These are phyloP conservation scores for Brenthis hecate DNA, from an alignment of 2,888 invertebrate species.

Conservation along the genomic window DNA sequence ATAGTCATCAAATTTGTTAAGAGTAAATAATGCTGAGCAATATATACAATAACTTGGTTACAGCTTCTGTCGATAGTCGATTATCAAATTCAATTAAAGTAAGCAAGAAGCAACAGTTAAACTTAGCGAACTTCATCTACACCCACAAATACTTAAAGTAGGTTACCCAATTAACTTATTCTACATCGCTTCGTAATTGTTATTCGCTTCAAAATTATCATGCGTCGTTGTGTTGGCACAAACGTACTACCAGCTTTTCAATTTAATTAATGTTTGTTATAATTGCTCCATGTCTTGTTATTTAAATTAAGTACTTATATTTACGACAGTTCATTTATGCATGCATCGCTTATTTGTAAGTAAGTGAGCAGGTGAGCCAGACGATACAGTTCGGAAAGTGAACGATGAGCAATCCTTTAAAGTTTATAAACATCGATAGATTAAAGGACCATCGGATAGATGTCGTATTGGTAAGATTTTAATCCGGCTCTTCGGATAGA, in stretches of 20 bases:
- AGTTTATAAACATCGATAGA: no score
- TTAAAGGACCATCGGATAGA: no score
- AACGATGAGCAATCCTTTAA: no score
- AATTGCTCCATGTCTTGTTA: slow-evolving; percentile 15
- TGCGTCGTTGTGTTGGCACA: slow-evolving; percentile 6
- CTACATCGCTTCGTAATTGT: slow-evolving; percentile 11
- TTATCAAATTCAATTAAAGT: slow-evolving; percentile 16
- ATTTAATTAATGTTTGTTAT: slow-evolving; percentile 17
- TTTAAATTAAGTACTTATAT: slow-evolving; percentile 9
- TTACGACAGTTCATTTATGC: slow-evolving; percentile 59
- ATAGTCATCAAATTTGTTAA: neutral
- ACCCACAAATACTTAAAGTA: slow-evolving; percentile 12
- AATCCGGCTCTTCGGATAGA: no score
- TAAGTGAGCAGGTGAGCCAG: no score
- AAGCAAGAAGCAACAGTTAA: slow-evolving; percentile 17
- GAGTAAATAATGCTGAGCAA: neutral
- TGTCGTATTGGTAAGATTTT: no score
- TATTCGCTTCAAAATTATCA: slow-evolving; percentile 14
- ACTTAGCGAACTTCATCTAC: slow-evolving; percentile 7
- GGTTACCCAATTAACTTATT: slow-evolving; percentile 18
- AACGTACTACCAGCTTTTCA: slow-evolving; percentile 14
- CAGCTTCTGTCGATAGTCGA: slow-evolving; percentile 7
- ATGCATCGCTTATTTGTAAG: slow-evolving; percentile 42
- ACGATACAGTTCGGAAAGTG: no score
- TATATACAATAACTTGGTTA: neutral